Evolutionary conservation across 2,888 invertebrate species (phyloP).

Genomic region (Deilephila porcellus): DNA sequence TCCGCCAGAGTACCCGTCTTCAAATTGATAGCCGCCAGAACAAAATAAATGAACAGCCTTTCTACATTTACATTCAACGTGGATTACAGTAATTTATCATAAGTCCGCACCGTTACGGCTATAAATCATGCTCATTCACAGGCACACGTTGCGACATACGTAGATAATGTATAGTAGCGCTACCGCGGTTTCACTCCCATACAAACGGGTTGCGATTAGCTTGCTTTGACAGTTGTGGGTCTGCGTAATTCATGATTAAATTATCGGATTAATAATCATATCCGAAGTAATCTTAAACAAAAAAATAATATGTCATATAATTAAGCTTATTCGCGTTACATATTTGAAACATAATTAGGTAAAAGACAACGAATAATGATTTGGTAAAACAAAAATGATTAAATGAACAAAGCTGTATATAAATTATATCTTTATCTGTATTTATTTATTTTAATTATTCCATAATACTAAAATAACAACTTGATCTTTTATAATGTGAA

Average conservation of each 20-base stretch:
- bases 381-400: too few relatives aligned
- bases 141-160: slow-evolving; percentile 49
- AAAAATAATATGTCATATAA: too few relatives aligned
- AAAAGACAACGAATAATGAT: too few relatives aligned
- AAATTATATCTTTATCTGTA: too few relatives aligned
- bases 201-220: slow-evolving; percentile 28
- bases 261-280: background rate
- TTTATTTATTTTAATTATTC: too few relatives aligned
- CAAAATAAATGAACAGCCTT: slow-evolving; percentile 66
- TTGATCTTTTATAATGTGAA: too few relatives aligned
- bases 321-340: too few relatives aligned
- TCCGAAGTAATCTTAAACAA: too few relatives aligned
- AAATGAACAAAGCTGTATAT: too few relatives aligned
- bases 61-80: slow-evolving; percentile 69
- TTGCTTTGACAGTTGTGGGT: background rate
- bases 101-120: slow-evolving; percentile 59
- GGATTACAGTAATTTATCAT: slow-evolving; percentile 75
- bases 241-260: too few relatives aligned
- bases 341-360: too few relatives aligned
- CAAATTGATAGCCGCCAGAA: slow-evolving; percentile 62
- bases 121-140: slow-evolving; percentile 76
- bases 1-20: slow-evolving; percentile 13
- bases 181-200: slow-evolving; percentile 7
- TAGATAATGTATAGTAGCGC: slow-evolving; percentile 20
- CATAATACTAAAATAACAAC: too few relatives aligned